phyloP scores from a whole-genome alignment of 2,888 invertebrate species.

The Torymus aiolomorphi region DNA sequence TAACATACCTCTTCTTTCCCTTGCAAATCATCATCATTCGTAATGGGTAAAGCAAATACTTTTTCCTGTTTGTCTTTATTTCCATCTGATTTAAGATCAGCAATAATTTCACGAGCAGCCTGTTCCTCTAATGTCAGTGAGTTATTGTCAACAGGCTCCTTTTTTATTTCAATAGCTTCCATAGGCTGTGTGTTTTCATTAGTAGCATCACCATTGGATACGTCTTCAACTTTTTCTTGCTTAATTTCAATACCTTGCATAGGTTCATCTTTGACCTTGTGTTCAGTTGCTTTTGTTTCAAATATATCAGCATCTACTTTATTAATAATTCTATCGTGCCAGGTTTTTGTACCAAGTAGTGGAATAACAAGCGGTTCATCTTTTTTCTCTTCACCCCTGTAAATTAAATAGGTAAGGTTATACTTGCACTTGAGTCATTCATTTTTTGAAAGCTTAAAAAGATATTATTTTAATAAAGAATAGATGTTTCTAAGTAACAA shows the following conservation, averaged over 20 bases:
- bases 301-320: constrained; percentile 76
- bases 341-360: constrained; percentile 74
- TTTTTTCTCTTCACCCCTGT: constrained; percentile 78
- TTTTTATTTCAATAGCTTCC: constrained; percentile 62
- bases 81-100: constrained; percentile 77
- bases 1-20: constrained; percentile 80
- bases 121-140: constrained; percentile 81
- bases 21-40: constrained; percentile 78
- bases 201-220: constrained; percentile 57
- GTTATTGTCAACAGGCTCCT: constrained; percentile 60
- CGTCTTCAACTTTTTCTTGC: constrained; percentile 54
- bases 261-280: constrained; percentile 37
- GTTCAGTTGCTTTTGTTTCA: constrained; percentile 64
- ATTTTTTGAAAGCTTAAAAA: too few species aligned
- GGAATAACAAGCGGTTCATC: constrained; percentile 82
- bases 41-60: constrained; percentile 78
- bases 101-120: constrained; percentile 84
- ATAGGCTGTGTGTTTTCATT: constrained; percentile 36
- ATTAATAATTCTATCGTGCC: constrained; percentile 75
- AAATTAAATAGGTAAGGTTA: constrained; percentile 60
- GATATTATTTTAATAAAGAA: too few species aligned
- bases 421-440: neutral
- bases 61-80: constrained; percentile 69
- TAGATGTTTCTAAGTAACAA: too few species aligned
- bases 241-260: constrained; percentile 56